These are phyloP conservation scores for Chymomyza amoena DNA, from an alignment of 2,888 invertebrate species.

Conservation along the genomic window DNA sequence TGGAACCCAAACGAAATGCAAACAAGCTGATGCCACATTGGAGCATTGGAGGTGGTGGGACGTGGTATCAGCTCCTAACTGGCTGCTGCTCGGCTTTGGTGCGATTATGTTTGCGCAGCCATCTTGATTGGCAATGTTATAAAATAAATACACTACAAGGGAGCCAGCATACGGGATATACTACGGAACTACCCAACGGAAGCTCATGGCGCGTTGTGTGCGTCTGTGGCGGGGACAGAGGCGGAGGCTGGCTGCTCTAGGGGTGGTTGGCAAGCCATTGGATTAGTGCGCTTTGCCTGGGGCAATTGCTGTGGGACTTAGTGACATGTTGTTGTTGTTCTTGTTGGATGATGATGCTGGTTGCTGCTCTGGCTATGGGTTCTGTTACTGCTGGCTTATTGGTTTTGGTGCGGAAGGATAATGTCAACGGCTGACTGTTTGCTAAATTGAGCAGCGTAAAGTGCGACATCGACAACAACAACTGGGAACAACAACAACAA, in stretches of 20 bases:
- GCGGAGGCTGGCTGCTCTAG: constrained; percentile 16
- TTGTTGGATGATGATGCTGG: constrained; percentile 27
- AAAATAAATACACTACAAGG: constrained; percentile 77
- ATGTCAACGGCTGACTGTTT: constrained; percentile 68
- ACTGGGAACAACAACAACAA: constrained; percentile 16
- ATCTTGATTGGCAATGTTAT: constrained; percentile 80
- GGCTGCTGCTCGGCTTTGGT: constrained; percentile 36
- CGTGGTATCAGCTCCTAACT: background rate
- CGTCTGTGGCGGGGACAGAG: background rate
- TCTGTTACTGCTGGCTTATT: constrained; percentile 58
- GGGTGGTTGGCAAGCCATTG: constrained; percentile 38
- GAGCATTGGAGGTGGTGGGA: constrained; percentile 36
- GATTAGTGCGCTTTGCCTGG: constrained; percentile 65
- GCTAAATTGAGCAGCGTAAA: constrained; percentile 75
- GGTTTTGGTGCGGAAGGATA: constrained; percentile 72
- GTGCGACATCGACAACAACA: constrained; percentile 53
- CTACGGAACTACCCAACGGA: constrained; percentile 32
- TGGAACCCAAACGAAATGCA: constrained; percentile 50
- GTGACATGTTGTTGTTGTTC: constrained; percentile 22
- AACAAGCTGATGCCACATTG: constrained; percentile 46
- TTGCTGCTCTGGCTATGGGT: background rate
- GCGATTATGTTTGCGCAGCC: constrained; percentile 79
- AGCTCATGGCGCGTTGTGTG: constrained; percentile 36
- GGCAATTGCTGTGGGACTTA: constrained; percentile 73
- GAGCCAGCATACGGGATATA: constrained; percentile 24